Percentiles rank a stretch among this genome's conserved stretches.
These are phyloP conservation scores for Cuniculus paca DNA, from an alignment of 2,797 vertebrate species.

Conservation along the genomic window DNA sequence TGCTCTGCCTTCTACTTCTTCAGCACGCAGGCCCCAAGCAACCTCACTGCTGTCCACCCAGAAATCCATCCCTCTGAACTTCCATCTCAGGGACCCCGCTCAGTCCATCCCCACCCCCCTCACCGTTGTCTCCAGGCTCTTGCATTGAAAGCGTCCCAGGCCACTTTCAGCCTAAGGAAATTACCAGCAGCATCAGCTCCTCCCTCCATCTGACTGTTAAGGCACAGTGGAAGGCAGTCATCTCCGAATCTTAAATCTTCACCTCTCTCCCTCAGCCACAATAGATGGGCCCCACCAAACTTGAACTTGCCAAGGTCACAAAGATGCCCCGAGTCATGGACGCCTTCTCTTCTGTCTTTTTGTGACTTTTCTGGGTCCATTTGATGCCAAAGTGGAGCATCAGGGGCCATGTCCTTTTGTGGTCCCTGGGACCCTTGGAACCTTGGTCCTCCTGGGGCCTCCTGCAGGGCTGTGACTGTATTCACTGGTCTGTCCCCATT, in stretches of 20 bases:
- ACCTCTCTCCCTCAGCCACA: neutral
- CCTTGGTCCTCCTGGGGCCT: neutral
- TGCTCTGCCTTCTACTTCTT: slow-evolving; percentile 66
- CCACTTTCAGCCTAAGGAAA: neutral
- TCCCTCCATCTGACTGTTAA: neutral
- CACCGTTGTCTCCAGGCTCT: neutral
- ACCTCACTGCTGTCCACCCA: neutral
- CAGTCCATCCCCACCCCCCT: neutral
- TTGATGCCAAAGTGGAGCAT: neutral
- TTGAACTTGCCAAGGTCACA: neutral
- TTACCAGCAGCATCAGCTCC: neutral
- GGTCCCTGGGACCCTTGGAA: neutral
- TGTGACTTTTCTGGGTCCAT: neutral
- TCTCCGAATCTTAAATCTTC: neutral
- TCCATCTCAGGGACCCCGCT: neutral
- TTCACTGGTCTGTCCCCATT: neutral
- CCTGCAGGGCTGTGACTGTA: neutral
- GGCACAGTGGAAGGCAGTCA: neutral
- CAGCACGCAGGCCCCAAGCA: slow-evolving; percentile 45
- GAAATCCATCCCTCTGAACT: neutral
- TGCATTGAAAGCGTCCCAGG: neutral
- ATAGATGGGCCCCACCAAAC: neutral
- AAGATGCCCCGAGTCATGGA: neutral
- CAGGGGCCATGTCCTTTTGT: neutral
- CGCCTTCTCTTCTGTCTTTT: neutral